Evolutionary conservation across 2,797 vertebrate species (phyloP), one percentile per base, ranked within the genome.

Genomic region (Tarsius wallacei): DNA sequence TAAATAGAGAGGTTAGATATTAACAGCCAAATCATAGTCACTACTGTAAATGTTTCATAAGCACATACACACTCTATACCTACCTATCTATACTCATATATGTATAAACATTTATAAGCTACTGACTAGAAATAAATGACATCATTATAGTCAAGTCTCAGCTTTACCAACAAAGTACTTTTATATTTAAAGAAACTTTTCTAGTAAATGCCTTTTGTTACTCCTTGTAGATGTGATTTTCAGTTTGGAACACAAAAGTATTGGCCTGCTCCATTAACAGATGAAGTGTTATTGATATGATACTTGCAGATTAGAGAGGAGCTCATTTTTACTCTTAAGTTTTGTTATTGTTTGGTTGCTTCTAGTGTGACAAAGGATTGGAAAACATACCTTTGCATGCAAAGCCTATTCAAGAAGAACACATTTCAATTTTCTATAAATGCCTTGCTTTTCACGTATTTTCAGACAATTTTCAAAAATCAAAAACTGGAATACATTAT

Each of bases 151-250:
- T 61, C 64, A 92, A 94, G 28, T 82, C 86, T 87, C 59, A 87
- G 36, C 7, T 26, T 93, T 71, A 51, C 9, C 26, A 51, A 24
- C 14, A 87, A 90, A 94, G 5, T 51, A 87, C 17, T 42, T 42
- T 42, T 42, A 42, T 42, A 95, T 76, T 92, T 95, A 89, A 91
- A 91, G 63, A 89, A 96, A 83, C 9, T 73, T 93, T 93, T 66
- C 84, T 93, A 86, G 94, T 96, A 97, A 68, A 97, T 95, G 76
- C 53, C 93, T 96, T 95, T 87, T 87, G 68, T 93, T 95, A 96
- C 66, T 96, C 70, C 61, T 84, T 91, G 31, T 86, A 95, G 94
- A 96, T 94, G 94, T 97, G 77, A 98, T 97, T 96, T 97, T 98
- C 96, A 93, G 57, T 97, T 96, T 80, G 71, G 70, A 96, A 96